These are phyloP conservation scores for Centrocercus urophasianus DNA, from an alignment of 2,113 vertebrate species.

Conservation along the genomic window DNA sequence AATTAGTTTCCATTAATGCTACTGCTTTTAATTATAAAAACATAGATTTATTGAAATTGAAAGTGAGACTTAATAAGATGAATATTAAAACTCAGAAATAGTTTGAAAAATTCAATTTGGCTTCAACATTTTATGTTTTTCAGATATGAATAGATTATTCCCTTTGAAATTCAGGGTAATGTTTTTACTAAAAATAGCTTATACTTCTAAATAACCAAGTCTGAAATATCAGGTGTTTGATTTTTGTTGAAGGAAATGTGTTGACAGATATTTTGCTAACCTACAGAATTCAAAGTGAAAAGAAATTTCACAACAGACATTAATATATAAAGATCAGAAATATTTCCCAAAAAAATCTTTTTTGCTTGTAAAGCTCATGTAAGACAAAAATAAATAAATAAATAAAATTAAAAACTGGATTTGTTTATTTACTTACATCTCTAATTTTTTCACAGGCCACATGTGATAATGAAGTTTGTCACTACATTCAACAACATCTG, in stretches of 20 bases:
- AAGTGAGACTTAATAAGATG: slow-evolving; percentile 50
- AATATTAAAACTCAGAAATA: background rate
- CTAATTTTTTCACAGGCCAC: too few species aligned
- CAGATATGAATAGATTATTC: background rate
- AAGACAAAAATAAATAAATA: background rate
- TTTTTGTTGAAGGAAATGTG: background rate
- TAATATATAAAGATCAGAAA: background rate
- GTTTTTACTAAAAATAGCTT: background rate
- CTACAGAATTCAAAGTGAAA: background rate
- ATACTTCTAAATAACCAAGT: background rate
- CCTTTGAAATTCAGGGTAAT: background rate
- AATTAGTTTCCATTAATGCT: slow-evolving; percentile 61
- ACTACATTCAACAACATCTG: background rate
- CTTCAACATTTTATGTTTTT: background rate
- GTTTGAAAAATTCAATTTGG: background rate
- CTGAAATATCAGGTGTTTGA: background rate
- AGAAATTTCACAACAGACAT: background rate
- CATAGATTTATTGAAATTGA: slow-evolving; percentile 45
- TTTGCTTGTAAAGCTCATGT: background rate
- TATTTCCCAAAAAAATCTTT: background rate
- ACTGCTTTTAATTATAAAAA: slow-evolving; percentile 61
- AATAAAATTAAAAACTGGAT: too few species aligned
- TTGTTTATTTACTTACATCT: too few species aligned
- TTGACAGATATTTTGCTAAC: background rate
- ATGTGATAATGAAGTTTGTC: background rate